phyloP scores from a whole-genome alignment of 1,140 invertebrate genomes.

The Ylistrum balloti region DNA sequence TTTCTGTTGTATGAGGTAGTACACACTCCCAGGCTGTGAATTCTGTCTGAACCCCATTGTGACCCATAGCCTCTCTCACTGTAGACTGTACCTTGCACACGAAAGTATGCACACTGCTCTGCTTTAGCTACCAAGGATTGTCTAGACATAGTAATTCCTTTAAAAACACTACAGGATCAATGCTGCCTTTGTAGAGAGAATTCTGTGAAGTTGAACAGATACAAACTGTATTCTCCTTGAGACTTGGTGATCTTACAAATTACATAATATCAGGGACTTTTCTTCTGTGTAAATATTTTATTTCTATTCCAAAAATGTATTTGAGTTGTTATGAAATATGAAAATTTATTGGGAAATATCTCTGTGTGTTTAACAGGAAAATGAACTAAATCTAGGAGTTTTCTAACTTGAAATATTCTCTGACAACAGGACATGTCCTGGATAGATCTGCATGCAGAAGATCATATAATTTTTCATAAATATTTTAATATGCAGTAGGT shows the following conservation, averaged over 20 bases:
- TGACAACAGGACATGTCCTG: no score
- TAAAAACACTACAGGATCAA: constrained; percentile 34
- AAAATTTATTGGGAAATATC: background rate
- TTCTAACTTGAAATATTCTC: no score
- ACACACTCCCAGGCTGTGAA: background rate
- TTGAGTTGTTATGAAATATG: background rate
- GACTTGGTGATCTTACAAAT: background rate
- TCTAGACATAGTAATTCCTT: constrained; percentile 24
- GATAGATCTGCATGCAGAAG: no score
- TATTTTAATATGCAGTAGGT: no score
- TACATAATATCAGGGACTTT: background rate
- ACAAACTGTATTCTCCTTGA: background rate
- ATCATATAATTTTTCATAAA: no score
- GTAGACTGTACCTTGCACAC: constrained; percentile 31
- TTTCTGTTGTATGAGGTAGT: background rate
- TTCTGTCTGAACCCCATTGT: background rate
- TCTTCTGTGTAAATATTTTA: constrained; percentile 10
- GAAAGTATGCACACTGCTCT: constrained; percentile 16
- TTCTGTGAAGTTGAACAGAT: constrained; percentile 17
- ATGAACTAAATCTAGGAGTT: background rate
- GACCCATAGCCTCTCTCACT: constrained; percentile 15
- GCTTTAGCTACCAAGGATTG: constrained; percentile 6
- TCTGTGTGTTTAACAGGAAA: background rate
- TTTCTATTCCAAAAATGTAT: background rate
- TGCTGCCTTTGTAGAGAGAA: constrained; percentile 25